A percentile compares a stretch with the other conserved stretches of the same genome.
phyloP scores from a whole-genome alignment of 2,113 vertebrate species.

The Leptobrachium ailaonicum region DNA sequence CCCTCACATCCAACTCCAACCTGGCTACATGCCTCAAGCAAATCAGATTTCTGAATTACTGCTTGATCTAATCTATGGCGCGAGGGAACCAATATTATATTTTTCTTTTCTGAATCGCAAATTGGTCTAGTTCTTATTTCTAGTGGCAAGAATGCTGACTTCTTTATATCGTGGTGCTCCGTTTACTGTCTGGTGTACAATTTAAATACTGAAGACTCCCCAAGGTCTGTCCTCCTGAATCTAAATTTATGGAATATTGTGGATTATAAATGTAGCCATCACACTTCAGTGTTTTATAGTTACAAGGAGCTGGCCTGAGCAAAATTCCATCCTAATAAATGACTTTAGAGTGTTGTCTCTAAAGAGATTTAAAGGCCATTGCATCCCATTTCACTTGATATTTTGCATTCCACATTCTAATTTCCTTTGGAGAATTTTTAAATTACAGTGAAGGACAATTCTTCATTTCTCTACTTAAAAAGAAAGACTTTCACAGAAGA shows the following conservation, averaged over 20 bases:
- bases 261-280: slow-evolving; percentile 57
- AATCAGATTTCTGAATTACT: slow-evolving; percentile 73
- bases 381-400: slow-evolving; percentile 55
- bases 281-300: slow-evolving; percentile 57
- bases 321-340: slow-evolving; percentile 58
- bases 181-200: slow-evolving; percentile 56
- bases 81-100: slow-evolving; percentile 64
- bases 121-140: slow-evolving; percentile 56
- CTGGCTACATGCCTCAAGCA: slow-evolving; percentile 64
- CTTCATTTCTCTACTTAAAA: slow-evolving; percentile 33
- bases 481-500: slow-evolving; percentile 9
- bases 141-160: slow-evolving; percentile 56
- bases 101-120: slow-evolving; percentile 63
- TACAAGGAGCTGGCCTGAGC: slow-evolving; percentile 42
- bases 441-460: slow-evolving; percentile 40
- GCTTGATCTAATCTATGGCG: slow-evolving; percentile 70
- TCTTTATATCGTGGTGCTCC: slow-evolving; percentile 48
- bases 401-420: slow-evolving; percentile 50
- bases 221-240: slow-evolving; percentile 51
- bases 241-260: slow-evolving; percentile 57
- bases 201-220: slow-evolving; percentile 59
- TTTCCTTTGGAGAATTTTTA: slow-evolving; percentile 51
- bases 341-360: slow-evolving; percentile 30
- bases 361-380: slow-evolving; percentile 58
- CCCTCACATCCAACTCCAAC: slow-evolving; percentile 55